Evolutionary conservation across 2,888 invertebrate genomes (phyloP).

Genomic region (Saturnia pavonia): DNA sequence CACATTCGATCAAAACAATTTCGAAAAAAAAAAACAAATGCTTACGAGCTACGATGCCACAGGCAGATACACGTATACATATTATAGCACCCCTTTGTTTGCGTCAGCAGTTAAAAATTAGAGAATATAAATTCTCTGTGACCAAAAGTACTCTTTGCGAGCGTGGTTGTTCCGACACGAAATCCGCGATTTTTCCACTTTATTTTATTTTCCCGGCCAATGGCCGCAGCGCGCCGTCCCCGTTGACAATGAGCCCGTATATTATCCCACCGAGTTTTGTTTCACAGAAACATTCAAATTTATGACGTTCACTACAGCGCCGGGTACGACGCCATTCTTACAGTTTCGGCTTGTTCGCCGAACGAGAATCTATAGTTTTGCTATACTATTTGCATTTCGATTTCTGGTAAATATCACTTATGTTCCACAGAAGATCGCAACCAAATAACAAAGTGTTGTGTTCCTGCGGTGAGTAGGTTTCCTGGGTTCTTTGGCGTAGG

Average conservation of each 20-base stretch:
- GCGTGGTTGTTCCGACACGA: slow-evolving; percentile 54
- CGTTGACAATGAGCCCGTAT: slow-evolving; percentile 76
- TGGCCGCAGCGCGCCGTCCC: slow-evolving; percentile 38
- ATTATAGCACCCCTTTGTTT: too few relatives aligned
- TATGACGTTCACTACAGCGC: slow-evolving; percentile 62
- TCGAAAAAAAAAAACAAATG: too few relatives aligned
- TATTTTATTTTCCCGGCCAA: slow-evolving; percentile 54
- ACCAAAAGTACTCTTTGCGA: slow-evolving; percentile 36
- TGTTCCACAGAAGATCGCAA: background rate
- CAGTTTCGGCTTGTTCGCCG: slow-evolving; percentile 45
- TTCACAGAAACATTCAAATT: slow-evolving; percentile 76
- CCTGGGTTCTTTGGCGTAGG: too few relatives aligned
- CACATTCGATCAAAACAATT: too few relatives aligned
- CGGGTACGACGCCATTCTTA: slow-evolving; percentile 49
- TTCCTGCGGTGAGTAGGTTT: too few relatives aligned
- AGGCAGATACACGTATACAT: too few relatives aligned
- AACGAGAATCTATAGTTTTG: slow-evolving; percentile 49
- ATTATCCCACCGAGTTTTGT: slow-evolving; percentile 62
- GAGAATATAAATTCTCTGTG: slow-evolving; percentile 27
- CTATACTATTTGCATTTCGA: slow-evolving; percentile 39
- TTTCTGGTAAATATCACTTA: slow-evolving; percentile 21
- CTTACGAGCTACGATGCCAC: too few relatives aligned
- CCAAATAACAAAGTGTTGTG: too few relatives aligned
- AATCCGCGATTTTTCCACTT: slow-evolving; percentile 62
- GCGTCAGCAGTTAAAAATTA: background rate